Evolutionary conservation across 2,888 invertebrate species (phyloP), one percentile per base, ranked within the genome.

Genomic region (Glaucopsyche alexis): DNA sequence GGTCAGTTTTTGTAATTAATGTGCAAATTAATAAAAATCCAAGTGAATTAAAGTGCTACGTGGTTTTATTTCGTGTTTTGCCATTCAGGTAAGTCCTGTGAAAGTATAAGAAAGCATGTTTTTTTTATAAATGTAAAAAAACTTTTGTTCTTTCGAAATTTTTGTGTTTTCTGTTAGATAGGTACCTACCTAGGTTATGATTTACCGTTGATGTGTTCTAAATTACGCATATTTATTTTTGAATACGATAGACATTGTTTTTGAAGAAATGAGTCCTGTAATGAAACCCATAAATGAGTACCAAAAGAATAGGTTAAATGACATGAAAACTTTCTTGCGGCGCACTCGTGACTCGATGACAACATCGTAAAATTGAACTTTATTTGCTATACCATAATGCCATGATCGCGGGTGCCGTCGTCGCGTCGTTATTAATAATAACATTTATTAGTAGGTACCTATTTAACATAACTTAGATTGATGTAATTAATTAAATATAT

Each of bases 1-100:
- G 71, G 71, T 71, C 71, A 71, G 55, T 55, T 42, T 42, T 42
- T 42, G 42, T 42, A 6, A 71, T 71, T 55, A 55, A 55, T 71
- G 71, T 71, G 71, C 71, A 71, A 71, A 71, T 55, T 60, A 55
- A 60, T 55, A 60, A 71, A 71, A 71, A 71, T 55, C 42, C 55
- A 55, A 55, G 71, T 71, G 60, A 71, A 71, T 71, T 71, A 71
- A 71, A 60, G 71, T 71, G 71, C 60, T 71, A 55, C 55, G 52
- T 71, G 71, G 71, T 50, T 50, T 71, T 52, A 71, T 52, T 71
- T 71, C 65, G 29, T 70, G 49, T 49, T 49, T 70, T 70, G 49
- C 16, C 70, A 70, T 70, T 70, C 70, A 70, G 70, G 49, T 70
- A 70, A 70, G 70, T 70, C 49, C 70, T 70, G 49, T 70, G 19